phyloP scores from a whole-genome alignment of 2,888 invertebrate species.

The Troglohyphantes excavatus region DNA sequence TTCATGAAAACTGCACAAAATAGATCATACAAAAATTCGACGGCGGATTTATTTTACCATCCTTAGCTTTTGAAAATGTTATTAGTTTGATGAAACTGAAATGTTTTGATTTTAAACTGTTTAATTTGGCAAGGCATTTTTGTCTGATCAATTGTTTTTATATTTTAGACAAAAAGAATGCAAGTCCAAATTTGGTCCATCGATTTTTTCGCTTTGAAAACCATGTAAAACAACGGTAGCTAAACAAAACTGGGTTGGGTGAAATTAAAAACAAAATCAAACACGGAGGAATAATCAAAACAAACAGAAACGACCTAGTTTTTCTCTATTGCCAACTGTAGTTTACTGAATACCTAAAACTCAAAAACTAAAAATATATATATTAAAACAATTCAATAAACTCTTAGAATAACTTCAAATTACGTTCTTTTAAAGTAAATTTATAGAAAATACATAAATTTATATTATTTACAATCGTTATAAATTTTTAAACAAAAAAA shows the following conservation, averaged over 20 bases:
- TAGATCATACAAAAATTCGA: not conserved
- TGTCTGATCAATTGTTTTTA: no score
- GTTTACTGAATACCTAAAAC: not conserved
- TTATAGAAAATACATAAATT: not conserved
- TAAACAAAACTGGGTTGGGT: not conserved
- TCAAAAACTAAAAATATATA: not conserved
- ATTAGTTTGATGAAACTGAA: not conserved
- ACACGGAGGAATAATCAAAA: not conserved
- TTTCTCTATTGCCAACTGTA: not conserved
- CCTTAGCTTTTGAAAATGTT: not conserved
- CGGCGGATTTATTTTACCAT: not conserved
- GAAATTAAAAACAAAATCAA: not conserved
- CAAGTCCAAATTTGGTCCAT: no score
- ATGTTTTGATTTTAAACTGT: not conserved
- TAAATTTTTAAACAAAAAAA: not conserved
- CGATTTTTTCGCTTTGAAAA: not conserved
- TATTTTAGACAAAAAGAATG: no score
- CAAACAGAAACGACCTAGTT: conserved; percentile 6
- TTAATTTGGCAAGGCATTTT: not conserved
- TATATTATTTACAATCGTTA: no score
- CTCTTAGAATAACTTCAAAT: not conserved
- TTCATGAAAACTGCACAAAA: not conserved
- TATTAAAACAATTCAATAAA: not conserved
- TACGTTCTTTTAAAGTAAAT: not conserved
- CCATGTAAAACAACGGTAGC: not conserved